Conservation (phyloP, 2,113 vertebrate genomes). For the Phocoena sinus region DNA sequence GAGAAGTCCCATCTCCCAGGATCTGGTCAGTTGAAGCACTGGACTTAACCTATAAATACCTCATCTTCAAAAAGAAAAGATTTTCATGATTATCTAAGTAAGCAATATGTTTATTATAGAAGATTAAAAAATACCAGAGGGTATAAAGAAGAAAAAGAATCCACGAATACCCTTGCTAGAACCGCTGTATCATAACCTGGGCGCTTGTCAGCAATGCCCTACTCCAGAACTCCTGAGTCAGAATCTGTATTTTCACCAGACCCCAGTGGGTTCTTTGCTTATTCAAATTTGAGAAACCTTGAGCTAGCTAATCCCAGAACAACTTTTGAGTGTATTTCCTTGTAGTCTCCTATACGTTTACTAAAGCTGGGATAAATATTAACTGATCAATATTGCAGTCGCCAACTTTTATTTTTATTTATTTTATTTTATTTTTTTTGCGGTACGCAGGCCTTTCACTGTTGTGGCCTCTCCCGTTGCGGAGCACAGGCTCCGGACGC, state of each 20-base stretch:
- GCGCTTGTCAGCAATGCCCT: not conserved
- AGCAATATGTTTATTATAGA: not conserved
- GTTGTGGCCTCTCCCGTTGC: too few relatives aligned
- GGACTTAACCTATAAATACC: not conserved
- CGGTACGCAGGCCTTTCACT: too few relatives aligned
- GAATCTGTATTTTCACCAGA: not conserved
- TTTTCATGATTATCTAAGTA: not conserved
- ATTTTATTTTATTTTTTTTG: too few relatives aligned
- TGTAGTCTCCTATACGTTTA: not conserved
- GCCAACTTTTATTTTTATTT: not conserved
- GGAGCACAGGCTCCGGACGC: too few relatives aligned
- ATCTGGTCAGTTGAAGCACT: not conserved
- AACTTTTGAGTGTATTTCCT: not conserved
- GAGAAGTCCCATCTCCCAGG: not conserved
- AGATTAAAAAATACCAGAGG: not conserved
- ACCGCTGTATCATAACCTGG: fast-evolving
- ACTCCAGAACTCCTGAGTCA: not conserved
- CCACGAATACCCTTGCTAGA: too few relatives aligned
- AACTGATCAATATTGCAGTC: not conserved
- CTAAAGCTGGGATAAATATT: not conserved
- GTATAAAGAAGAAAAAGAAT: not conserved
- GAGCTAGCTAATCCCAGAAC: not conserved
- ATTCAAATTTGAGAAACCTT: not conserved
- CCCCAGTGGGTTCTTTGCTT: not conserved
- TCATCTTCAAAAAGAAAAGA: not conserved